These are phyloP conservation scores for Ascaphus truei DNA, from an alignment of 2,113 vertebrate genomes.

Conservation along the genomic window DNA sequence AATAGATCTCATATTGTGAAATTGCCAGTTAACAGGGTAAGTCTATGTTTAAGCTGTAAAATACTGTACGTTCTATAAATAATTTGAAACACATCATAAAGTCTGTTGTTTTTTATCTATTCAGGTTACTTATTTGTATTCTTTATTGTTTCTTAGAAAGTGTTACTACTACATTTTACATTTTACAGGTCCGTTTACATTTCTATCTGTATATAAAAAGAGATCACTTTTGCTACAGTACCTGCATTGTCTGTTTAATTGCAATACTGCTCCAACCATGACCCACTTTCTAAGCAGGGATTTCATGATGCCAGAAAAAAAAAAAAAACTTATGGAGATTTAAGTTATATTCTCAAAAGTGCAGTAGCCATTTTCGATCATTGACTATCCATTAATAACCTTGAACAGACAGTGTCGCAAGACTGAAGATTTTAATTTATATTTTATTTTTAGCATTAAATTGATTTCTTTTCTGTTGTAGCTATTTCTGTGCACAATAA, in stretches of 20 bases:
- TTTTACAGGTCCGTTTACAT: too few relatives aligned
- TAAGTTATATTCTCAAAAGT: neutral
- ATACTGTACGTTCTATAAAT: neutral
- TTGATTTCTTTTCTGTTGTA: neutral
- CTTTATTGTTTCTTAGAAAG: too few relatives aligned
- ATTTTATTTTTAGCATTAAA: neutral
- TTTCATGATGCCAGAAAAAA: neutral
- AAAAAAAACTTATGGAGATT: too few relatives aligned
- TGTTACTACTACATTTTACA: neutral
- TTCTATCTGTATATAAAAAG: too few relatives aligned
- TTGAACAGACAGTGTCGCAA: neutral
- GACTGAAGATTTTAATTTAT: neutral
- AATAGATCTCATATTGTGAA: conserved; percentile 91
- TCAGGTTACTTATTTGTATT: too few relatives aligned
- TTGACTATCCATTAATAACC: too few relatives aligned
- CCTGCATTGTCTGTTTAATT: too few relatives aligned
- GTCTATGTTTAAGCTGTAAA: conserved; percentile 38
- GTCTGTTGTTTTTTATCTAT: too few relatives aligned
- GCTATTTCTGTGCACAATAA: neutral
- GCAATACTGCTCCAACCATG: too few relatives aligned
- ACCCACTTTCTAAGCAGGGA: neutral
- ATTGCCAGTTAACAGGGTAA: conserved; percentile 80
- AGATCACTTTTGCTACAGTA: too few relatives aligned
- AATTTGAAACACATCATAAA: too few relatives aligned
- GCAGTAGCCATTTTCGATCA: neutral